phyloP scores from a whole-genome alignment of 2,797 vertebrate species.

The Heteromormyrus szaboi region DNA sequence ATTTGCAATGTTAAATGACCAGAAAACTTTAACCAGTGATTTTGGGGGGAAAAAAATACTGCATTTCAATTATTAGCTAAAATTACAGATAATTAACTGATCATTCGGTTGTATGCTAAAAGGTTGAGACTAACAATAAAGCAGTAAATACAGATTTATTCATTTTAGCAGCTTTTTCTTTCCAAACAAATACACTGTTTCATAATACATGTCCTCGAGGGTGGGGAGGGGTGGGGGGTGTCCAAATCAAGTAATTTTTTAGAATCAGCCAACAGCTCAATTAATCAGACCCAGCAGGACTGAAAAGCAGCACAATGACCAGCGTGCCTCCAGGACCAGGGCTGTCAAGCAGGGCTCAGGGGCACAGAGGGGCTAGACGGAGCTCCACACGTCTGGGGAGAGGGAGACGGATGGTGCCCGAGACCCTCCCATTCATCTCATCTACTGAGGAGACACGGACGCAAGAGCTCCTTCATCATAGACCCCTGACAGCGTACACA shows the following conservation, averaged over 20 bases:
- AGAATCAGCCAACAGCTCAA: not conserved
- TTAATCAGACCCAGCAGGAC: not conserved
- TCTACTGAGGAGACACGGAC: not conserved
- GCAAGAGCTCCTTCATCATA: not conserved
- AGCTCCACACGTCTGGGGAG: not conserved
- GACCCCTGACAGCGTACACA: not conserved
- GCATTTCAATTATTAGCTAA: not conserved
- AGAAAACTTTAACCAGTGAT: not conserved
- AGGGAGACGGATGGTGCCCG: not conserved
- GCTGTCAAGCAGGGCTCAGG: not conserved
- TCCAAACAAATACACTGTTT: not conserved
- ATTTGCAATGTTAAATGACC: not conserved
- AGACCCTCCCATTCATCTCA: not conserved
- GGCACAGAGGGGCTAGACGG: not conserved
- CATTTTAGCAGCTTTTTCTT: not conserved
- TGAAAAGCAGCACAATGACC: not conserved
- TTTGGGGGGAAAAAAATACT: not conserved
- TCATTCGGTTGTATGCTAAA: not conserved
- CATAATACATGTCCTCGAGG: not conserved
- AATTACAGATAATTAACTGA: not conserved
- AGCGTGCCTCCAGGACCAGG: not conserved
- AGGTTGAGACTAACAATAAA: not conserved
- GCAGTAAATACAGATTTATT: not conserved
- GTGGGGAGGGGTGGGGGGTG: not conserved
- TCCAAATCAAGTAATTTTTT: not conserved